Base-by-base conservation (phyloP, 2,113 vertebrate species). In the Poeciliopsis prolifica region DNA sequence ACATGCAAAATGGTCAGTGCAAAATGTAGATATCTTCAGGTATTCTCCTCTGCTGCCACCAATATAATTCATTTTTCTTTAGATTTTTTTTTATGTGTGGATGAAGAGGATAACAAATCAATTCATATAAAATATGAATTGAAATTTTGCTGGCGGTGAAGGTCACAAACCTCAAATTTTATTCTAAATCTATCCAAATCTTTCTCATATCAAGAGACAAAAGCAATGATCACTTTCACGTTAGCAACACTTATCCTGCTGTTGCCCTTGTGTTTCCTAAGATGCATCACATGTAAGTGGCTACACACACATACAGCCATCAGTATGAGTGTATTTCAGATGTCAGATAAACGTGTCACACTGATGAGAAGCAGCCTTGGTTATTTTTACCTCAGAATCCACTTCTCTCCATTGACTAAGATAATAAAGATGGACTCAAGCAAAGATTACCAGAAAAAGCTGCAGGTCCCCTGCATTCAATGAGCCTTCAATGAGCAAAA, bases 331-430 rank as follows among this genome's bases (percentile, higher is more conserved):
- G 88, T 85, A 87, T 91, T 90, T 88, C 68, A 85, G 88, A 82
- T 66, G 87, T 80, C 88, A 92, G 94, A 95, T 95, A 95, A 93
- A 91, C 78, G 82, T 82, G 86, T 86, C 83, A 33, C 78, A n/a
- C 31, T 94, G 93, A 94, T 91, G 91, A 84, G 90, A 93, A 92
- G 82, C 93, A 94, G 93, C 74, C 86, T 86, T 22, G 73, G 87
- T 87, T 95, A 95, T 95, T 95, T 95, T 92, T 94, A 94, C 91
- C 81, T 74, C 88, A 68, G 90, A 84, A 93, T 94, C 92, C 92
- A 93, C 93, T 94, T 94, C 93, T 93, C 92, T 92, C 91, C 82
- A 79, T 84, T 76, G 86, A 88, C 82, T 74, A 75, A 93, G 94
- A 95, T 95, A 94, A 89, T 90, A 85, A 91, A 93, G 92, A 94